phyloP scores from a whole-genome alignment of 2,888 invertebrate genomes.

The Trichacis sp. region DNA sequence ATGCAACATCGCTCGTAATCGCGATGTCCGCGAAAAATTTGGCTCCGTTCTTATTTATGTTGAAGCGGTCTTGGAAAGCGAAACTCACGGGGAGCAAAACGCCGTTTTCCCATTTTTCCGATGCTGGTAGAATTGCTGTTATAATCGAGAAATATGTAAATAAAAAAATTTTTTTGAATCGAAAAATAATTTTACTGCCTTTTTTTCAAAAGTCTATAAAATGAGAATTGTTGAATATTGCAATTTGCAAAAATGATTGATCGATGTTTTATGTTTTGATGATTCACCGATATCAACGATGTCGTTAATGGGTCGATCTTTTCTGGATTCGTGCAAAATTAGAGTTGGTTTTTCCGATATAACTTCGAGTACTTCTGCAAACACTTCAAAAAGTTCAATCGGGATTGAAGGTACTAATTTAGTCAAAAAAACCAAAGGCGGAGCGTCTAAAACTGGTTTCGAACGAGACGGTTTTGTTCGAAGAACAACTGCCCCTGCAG shows the following conservation, averaged over 20 bases:
- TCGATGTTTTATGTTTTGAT: no score
- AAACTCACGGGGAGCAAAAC: conserved; percentile 54
- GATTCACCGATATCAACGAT: conserved; percentile 57
- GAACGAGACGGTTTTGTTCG: conserved; percentile 43
- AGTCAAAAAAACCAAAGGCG: conserved; percentile 55
- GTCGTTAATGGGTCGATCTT: conserved; percentile 52
- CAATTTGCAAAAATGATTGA: no score
- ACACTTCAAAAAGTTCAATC: conserved; percentile 53
- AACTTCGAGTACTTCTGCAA: conserved; percentile 57
- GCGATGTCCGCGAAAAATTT: conserved; percentile 56
- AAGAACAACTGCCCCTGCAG: conserved; percentile 50
- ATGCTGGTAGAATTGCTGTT: conserved; percentile 55
- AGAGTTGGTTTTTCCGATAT: conserved; percentile 53
- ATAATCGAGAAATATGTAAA: no score
- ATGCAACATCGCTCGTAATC: conserved; percentile 51
- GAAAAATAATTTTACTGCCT: no score
- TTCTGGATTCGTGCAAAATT: conserved; percentile 52
- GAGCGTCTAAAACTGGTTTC: conserved; percentile 42
- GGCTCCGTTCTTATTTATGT: conserved; percentile 48
- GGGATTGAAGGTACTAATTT: conserved; percentile 61
- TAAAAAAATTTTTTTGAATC: no score
- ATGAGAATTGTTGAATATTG: no score
- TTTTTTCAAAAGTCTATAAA: no score
- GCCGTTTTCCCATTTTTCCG: conserved; percentile 52
- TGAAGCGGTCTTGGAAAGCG: conserved; percentile 57